A percentile compares a stretch with the other conserved stretches of the same genome.
These are phyloP conservation scores for Euleptes europaea DNA, from an alignment of 2,113 vertebrate genomes.

Conservation along the genomic window DNA sequence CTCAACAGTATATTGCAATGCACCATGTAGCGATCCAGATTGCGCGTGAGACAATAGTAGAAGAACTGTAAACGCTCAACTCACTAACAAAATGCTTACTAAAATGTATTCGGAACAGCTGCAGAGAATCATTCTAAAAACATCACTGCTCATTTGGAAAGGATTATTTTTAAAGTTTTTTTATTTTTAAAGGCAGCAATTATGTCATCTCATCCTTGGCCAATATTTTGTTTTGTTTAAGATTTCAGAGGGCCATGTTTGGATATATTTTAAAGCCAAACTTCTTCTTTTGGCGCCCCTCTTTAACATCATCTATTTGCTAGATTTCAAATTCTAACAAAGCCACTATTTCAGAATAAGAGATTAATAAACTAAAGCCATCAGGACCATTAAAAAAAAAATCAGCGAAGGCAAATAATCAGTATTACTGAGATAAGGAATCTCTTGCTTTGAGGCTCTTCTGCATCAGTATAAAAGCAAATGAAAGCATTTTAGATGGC, in stretches of 20 bases:
- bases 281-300: background rate
- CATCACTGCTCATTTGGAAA: background rate
- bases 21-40: background rate
- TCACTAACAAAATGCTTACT: background rate
- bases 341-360: background rate
- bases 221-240: background rate
- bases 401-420: background rate
- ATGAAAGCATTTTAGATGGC: background rate
- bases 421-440: background rate
- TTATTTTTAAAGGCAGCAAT: background rate
- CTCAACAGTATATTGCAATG: background rate
- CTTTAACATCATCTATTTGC: background rate
- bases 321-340: background rate
- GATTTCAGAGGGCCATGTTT: background rate
- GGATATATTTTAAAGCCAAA: background rate
- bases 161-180: too few relatives aligned
- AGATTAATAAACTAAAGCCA: background rate
- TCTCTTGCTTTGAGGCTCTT: background rate
- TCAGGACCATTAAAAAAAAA: background rate
- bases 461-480: background rate
- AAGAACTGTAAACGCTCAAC: background rate
- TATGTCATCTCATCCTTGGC: background rate
- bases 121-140: background rate
- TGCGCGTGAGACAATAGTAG: background rate
- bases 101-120: background rate